Evolutionary conservation across 1,140 invertebrate species (phyloP), one percentile per base, ranked within the genome.

Genomic region (Aleiodes sp.): DNA sequence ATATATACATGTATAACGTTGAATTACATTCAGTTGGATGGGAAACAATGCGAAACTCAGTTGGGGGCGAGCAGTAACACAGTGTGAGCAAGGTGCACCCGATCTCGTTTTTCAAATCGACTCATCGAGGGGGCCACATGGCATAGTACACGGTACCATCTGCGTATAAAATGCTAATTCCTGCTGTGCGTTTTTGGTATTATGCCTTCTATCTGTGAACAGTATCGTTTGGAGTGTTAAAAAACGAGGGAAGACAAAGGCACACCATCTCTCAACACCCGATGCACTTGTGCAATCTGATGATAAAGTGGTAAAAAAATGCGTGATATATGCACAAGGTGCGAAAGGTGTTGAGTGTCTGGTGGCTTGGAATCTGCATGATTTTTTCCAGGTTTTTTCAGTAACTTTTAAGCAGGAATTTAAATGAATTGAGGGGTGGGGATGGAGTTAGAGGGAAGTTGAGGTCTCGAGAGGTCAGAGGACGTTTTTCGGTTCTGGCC

Each of bases 91-190:
- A 73, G 71, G 71, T 73, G 71, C 64, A 67, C 12, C 31, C 68
- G 56, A 29, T 65, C 37, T 52, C 65, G 59, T 63, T 65, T 70
- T 68, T 61, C 60, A 29, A 66, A 70, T 68, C 46, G 41, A 68
- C 67, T 68, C 60, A 73, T 73, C 46, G 35, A 37, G 3, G 33
- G 59, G 24, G 14, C 63, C 72, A 73, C 68, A 73, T 73, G 72
- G 72, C 69, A 61, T 46, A 46, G 14, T 39, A 4, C 14, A 29
- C 65, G 56, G 60, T 73, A 67, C 74, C 77, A 78, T 78, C 74
- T 78, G 74, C 68, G 70, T 73, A 72, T 73, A 75, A 78, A 78
- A 78, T 77, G 75, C 75, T 77, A 78, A 78, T 78, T 70, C 43
- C 70, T 46, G 65, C 52, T 68, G 63, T 60, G 64, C 70, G 59